Percentiles rank a stretch among this genome's conserved stretches.
Conservation (phyloP, 1,140 invertebrate genomes). For the Geopemphigus sp. region DNA sequence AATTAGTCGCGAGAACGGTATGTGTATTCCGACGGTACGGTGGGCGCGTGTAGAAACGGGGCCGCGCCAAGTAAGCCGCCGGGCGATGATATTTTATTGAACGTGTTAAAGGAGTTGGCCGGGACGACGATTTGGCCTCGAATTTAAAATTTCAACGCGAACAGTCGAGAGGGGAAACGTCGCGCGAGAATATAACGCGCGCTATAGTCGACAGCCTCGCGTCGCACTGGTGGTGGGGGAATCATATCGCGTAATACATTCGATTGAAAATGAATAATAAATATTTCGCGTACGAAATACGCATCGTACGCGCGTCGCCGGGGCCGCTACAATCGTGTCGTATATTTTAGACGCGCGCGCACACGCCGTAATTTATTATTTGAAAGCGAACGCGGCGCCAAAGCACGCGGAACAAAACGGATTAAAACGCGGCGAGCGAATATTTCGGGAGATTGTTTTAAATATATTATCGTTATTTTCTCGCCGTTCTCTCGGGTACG, state of each 20-base stretch:
- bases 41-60: too few species aligned
- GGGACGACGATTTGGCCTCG: not conserved
- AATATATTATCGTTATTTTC: not conserved
- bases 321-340: not conserved
- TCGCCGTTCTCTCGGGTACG: too few species aligned
- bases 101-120: too few species aligned
- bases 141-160: constrained; percentile 11
- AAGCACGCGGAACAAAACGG: not conserved
- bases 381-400: not conserved
- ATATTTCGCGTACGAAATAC: not conserved
- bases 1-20: too few species aligned
- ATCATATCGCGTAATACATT: constrained; percentile 5
- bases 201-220: not conserved
- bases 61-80: too few species aligned
- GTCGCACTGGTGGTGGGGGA: too few species aligned
- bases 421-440: not conserved
- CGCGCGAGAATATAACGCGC: too few species aligned
- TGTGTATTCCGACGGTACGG: too few species aligned
- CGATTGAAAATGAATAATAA: constrained; percentile 33
- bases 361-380: not conserved
- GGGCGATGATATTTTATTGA: too few species aligned
- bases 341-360: not conserved
- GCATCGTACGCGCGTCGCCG: too few species aligned
- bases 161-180: not conserved
- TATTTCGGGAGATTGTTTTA: not conserved